Evolutionary conservation across 1,140 invertebrate genomes (phyloP).

Genomic region (Atta cephalotes): DNA sequence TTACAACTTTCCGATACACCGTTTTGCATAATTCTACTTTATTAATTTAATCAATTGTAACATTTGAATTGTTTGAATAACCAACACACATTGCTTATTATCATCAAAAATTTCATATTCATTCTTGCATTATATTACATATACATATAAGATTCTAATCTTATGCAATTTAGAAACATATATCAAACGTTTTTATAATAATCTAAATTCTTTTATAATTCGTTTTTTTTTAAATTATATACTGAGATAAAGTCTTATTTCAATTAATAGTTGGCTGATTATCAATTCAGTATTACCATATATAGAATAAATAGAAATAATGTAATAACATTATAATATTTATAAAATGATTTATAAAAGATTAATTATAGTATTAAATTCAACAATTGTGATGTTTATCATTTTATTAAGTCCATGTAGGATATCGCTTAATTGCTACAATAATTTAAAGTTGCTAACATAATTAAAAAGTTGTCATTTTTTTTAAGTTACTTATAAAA

Average conservation of each 20-base stretch:
- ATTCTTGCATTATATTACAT: not conserved
- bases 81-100: not conserved
- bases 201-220: not conserved
- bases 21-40: slow-evolving; percentile 8
- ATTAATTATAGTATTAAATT: not conserved
- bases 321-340: not conserved
- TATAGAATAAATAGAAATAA: not conserved
- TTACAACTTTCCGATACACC: slow-evolving; percentile 8
- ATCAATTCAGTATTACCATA: not conserved
- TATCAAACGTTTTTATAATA: not conserved
- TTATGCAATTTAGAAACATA: slow-evolving; percentile 6
- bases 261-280: not conserved
- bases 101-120: not conserved
- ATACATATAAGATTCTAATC: not conserved
- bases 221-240: not conserved
- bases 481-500: no score
- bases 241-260: not conserved
- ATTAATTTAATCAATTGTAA: slow-evolving; percentile 13
- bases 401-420: not conserved
- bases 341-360: slow-evolving; percentile 4
- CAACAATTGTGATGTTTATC: not conserved
- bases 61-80: not conserved
- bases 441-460: no score
- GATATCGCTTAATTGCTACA: no score
- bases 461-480: no score